Evolutionary conservation across 92 coral and sea anemone species (phyloP), one percentile per base, ranked within the genome.

Genomic region (Virgularia gustaviana): DNA sequence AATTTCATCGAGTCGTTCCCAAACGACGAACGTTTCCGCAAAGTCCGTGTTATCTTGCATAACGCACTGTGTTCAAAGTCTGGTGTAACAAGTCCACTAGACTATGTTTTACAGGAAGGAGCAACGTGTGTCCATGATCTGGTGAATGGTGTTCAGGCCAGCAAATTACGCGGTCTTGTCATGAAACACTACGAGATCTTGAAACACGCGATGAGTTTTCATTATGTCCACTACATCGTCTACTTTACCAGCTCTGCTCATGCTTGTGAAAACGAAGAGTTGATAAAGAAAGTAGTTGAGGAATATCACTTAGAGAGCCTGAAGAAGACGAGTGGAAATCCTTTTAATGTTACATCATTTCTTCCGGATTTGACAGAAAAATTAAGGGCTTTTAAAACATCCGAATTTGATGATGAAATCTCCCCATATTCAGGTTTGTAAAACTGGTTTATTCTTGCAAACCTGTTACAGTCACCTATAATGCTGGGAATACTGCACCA

Each of bases 101-200:
- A 92, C 71, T 89, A 89, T 62, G 91, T 89, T 28, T 83, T 92
- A 10, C 98, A 92, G 79, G 98, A 92, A 66, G 98, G 98, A 4
- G 53, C 74, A 11, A 59, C 28, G 85, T 92, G 45, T 75, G 94
- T 24, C 65, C 90, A 23, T 18, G 74, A 67, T 36, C 34, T 67
- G 31, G 74, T 67, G 58, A 67, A 67, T n/a, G 59, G 42, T 31
- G 59, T 67, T 83, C 90, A 42, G 78, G 86, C 49, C 83, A 92
- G 70, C 88, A 89, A 45, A 88, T 89, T n/a, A 84, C 98, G 30
- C 79, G 81, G 96, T 36, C 77, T 92, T 16, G 96, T 91, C 0
- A 85, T 89, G 70, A 89, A 92, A 66, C 98, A 92, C 41, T 86
- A 86, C 9, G 85, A 91, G 20, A 51, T 86, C 62, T 57, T 92